phyloP scores from a whole-genome alignment of 2,113 vertebrate species.

The Emydocephalus ijimae region DNA sequence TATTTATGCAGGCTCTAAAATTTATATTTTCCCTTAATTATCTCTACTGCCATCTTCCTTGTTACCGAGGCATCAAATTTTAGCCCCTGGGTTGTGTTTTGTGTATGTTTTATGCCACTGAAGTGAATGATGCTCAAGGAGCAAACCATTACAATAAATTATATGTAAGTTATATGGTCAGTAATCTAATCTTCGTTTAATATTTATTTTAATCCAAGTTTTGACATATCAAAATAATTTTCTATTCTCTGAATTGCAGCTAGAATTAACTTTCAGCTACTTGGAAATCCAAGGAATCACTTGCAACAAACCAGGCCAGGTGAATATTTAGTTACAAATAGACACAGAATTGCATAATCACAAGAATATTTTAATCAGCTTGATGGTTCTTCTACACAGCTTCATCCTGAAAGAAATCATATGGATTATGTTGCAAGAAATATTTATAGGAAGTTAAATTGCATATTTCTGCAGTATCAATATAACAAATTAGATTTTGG shows the following conservation, averaged over 20 bases:
- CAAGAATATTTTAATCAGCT: background rate
- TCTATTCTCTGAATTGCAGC: constrained; percentile 68
- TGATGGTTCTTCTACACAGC: background rate
- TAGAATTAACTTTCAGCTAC: constrained; percentile 94
- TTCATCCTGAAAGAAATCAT: background rate
- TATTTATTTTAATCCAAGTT: accelerated
- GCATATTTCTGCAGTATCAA: background rate
- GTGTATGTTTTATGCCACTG: background rate
- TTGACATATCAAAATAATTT: constrained; percentile 23
- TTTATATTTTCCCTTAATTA: background rate
- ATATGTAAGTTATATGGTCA: background rate
- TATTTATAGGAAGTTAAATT: background rate
- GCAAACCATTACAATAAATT: background rate
- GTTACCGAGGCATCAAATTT: background rate
- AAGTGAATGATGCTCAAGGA: background rate
- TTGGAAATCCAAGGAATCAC: constrained; percentile 93
- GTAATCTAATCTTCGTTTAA: background rate
- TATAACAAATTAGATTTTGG: background rate
- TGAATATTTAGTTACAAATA: constrained; percentile 60
- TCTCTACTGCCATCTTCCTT: background rate
- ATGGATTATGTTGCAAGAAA: background rate
- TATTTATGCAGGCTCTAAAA: background rate
- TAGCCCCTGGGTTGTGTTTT: no score
- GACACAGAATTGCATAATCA: background rate
- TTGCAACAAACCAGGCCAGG: constrained; percentile 90